Evolutionary conservation across 2,888 invertebrate species (phyloP).

Genomic region (Nemurella pictetii): DNA sequence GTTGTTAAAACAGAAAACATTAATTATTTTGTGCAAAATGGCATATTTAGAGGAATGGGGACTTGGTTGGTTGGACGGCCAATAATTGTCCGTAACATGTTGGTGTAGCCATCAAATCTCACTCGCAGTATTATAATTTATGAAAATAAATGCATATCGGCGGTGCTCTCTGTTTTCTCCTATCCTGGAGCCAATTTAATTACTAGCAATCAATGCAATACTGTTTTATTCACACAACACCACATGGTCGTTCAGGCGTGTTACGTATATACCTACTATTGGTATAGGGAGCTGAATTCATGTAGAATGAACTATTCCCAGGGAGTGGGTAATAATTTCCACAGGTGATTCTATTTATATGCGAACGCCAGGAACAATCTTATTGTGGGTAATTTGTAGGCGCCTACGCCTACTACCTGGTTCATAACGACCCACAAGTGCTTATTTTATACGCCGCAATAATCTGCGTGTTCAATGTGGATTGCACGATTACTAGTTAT

Average conservation of each 20-base stretch:
- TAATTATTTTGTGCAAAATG: background rate
- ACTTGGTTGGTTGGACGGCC: background rate
- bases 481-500: background rate
- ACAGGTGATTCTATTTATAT: background rate
- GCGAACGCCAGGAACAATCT: background rate
- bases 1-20: background rate
- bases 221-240: background rate
- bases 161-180: background rate
- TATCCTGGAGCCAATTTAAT: background rate
- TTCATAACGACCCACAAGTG: background rate
- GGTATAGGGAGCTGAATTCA: background rate
- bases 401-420: background rate
- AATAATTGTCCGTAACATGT: background rate
- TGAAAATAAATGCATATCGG: background rate
- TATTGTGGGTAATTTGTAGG: background rate
- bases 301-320: background rate
- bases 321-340: background rate
- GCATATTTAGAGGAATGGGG: background rate
- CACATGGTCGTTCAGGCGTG: background rate
- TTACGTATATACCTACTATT: background rate
- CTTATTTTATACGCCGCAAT: background rate
- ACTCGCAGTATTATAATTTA: background rate
- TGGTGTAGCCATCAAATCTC: background rate
- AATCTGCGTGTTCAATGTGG: background rate
- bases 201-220: background rate